These are phyloP conservation scores for Latrodectus geometricus DNA, from an alignment of 1,140 invertebrate genomes.

Conservation along the genomic window DNA sequence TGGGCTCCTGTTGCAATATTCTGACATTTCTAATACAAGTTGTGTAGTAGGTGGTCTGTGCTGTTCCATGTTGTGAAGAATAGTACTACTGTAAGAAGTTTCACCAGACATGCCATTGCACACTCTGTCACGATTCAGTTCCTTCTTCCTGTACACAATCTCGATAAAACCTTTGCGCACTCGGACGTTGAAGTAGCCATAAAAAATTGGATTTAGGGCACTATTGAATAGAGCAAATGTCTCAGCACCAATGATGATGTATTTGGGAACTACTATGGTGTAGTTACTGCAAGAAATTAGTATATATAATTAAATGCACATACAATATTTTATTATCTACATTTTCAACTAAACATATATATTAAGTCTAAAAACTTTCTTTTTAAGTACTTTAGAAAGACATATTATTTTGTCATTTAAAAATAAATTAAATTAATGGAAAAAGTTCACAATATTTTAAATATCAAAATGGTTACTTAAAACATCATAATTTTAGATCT, in stretches of 20 bases:
- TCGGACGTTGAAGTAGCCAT: conserved; percentile 70
- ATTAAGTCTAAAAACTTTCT: no score
- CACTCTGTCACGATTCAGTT: conserved; percentile 29
- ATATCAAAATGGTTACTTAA: no score
- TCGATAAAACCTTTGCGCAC: conserved; percentile 62
- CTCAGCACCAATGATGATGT: conserved; percentile 68
- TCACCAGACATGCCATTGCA: conserved; percentile 50
- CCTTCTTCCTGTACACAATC: conserved; percentile 58
- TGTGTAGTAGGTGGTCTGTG: conserved; percentile 18
- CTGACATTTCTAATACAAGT: conserved; percentile 42
- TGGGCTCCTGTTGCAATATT: conserved; percentile 14
- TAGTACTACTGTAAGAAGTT: conserved; percentile 54
- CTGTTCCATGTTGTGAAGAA: conserved; percentile 18
- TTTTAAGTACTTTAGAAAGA: no score
- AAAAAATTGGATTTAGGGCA: conserved; percentile 70
- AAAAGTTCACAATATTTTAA: no score
- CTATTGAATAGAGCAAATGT: conserved; percentile 70
- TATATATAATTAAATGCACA: no score
- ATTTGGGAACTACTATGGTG: conserved; percentile 66
- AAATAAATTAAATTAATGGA: no score
- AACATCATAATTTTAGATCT: no score
- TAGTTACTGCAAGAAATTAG: conserved; percentile 68
- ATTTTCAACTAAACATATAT: no score
- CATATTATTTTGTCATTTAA: no score
- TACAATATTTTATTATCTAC: no score